Base-by-base conservation (phyloP, 2,113 vertebrate species). In the Glareola pratincola region DNA sequence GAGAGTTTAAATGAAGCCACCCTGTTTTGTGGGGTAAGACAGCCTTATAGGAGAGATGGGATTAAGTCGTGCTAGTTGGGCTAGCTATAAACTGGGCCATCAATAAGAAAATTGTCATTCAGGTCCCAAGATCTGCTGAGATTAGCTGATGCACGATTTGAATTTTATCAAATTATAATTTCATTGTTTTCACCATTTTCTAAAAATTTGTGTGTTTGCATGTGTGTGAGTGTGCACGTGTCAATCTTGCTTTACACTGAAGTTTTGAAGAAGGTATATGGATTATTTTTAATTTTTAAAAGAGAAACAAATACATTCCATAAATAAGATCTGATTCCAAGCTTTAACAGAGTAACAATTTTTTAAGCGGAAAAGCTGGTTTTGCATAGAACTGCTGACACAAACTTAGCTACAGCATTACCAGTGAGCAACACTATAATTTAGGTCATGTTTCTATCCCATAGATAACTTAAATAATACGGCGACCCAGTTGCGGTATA, bases 1-100 rank as follows among this genome's bases (percentile, higher is more conserved):
- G 19, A 51, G 10, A 77, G 8, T 45, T 87, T 77, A 71, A 89
- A 54, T 22, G 11, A 84, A 89, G 19, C 6, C 23, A 72, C 8
- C 0, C 0, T 24, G 9, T 41, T 91, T 51, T 2, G 0, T 14
- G 4, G 17, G 7, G 4, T 54, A 72, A 62, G n/a, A 80, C 29
- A 57, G 3, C 10, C 36, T 66, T 57, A 69, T 3, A 30, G 17
- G 2, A 73, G 22, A 53, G 39, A 20, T 20, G 6, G 6, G 19
- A 5, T 5, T 27, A 86, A 79, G 39, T 39, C 21, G 32, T 48
- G 18, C 4, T 57, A 29, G 21, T 12, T 63, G 22, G 9, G 64
- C 20, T 15, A 53, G 50, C 47, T 68, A 56, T 37, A 68, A 41
- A 11, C 8, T 63, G 27, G 32, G 1, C 2, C 14, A 81, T 39